A percentile compares a stretch with the other conserved stretches of the same genome.
Evolutionary conservation across 2,888 invertebrate genomes (phyloP).

Genomic region (Zeuzera pyrina): DNA sequence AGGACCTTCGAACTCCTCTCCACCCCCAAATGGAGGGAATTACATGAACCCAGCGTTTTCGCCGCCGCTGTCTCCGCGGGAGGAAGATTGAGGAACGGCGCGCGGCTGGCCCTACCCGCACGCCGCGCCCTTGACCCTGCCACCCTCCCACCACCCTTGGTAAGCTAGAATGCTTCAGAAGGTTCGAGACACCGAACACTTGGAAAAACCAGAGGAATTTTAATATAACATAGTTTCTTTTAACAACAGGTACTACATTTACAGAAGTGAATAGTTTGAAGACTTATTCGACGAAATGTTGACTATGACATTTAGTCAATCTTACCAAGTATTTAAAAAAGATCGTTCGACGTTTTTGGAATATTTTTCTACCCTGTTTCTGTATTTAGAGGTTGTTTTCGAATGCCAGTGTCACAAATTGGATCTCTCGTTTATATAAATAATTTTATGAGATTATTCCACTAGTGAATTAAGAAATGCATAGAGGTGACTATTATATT

Average conservation of each 20-base stretch:
- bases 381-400: background rate
- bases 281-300: no score
- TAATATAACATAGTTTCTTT: no score
- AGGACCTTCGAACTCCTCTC: slow-evolving; percentile 76
- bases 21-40: slow-evolving; percentile 78
- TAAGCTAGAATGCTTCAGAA: slow-evolving; percentile 20
- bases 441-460: slow-evolving; percentile 66
- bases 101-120: slow-evolving; percentile 71
- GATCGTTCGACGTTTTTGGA: no score
- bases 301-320: no score
- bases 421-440: slow-evolving; percentile 60
- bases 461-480: slow-evolving; percentile 62
- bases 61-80: slow-evolving; percentile 81
- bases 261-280: no score
- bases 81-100: slow-evolving; percentile 85
- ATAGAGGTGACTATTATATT: background rate
- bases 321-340: no score
- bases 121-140: slow-evolving; percentile 59
- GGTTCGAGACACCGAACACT: no score
- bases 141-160: slow-evolving; percentile 60
- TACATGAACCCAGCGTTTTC: slow-evolving; percentile 85
- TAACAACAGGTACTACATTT: no score
- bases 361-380: no score
- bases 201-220: no score
- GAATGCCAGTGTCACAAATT: slow-evolving; percentile 31